Evolutionary conservation across 2,113 vertebrate genomes (phyloP), one percentile per base, ranked within the genome.

Genomic region (Danio rerio): DNA sequence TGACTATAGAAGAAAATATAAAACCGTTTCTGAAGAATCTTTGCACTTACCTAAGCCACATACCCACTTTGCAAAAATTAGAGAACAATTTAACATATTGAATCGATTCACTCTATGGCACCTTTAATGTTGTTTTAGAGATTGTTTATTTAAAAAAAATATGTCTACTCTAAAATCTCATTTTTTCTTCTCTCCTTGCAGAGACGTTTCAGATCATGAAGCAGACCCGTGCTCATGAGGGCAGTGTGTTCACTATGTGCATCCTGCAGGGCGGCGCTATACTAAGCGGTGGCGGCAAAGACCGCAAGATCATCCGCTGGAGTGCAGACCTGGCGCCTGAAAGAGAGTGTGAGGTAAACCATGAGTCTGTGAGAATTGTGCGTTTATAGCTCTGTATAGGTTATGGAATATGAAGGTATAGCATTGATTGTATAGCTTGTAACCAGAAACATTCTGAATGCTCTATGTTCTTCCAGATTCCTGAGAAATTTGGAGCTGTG

Each of bases 141-240:
- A 18, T 47, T 68, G 13, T 6, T 21, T 13, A 66, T 8, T 43
- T 58, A 5, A 74, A 18, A n/a, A n/a, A 15, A 56, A 9, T n/a
- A 6, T 6, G 7, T 5, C 40, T 18, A 43, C 12, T 61, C 4
- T 47, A 6, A 3, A 0, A 61, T n/a, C n/a, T n/a, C n/a, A n/a
- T 43, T 47, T 15, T 18, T 42, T 50, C 82, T 12, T 50, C n/a
- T 62, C 73, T 56, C 12, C 6, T 6, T 77, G 15, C 91, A 98
- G 96, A 98, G 82, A 96, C 94, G 0, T 96, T 94, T 9, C 96
- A 96, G 89, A 98, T 98, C 79, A 95, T 95, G 93, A 94, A 94
- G 45, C 96, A 96, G 89, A 97, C 94, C 0, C 92, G 92, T 0
- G 97, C 97, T 0, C 97, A 98, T 0, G 96, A 98, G 82, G 97